Evolutionary conservation across 2,113 vertebrate species (phyloP).

Genomic region (Carassius auratus): DNA sequence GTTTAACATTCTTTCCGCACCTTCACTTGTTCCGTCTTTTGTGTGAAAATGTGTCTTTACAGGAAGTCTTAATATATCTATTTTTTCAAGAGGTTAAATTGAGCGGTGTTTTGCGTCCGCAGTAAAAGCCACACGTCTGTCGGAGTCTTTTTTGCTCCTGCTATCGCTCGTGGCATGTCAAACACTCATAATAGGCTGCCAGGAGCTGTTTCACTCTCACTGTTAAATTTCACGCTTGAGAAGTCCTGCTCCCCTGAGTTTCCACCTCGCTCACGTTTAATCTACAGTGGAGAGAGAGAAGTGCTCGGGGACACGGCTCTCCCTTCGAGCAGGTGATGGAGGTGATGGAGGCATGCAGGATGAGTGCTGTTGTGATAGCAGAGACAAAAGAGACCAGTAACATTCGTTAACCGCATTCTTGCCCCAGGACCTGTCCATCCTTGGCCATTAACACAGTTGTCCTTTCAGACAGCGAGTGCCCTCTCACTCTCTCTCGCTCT

Average conservation of each 20-base stretch:
- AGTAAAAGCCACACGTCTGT: background rate
- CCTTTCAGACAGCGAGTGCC: background rate
- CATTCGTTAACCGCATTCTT: background rate
- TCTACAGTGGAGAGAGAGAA: background rate
- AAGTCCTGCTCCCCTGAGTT: conserved; percentile 42
- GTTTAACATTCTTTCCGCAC: too few relatives aligned
- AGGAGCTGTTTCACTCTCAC: conserved; percentile 63
- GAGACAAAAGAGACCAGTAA: conserved; percentile 26
- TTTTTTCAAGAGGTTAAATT: background rate
- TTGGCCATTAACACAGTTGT: conserved; percentile 1
- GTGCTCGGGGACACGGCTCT: background rate
- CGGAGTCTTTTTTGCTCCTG: background rate
- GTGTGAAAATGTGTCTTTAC: background rate
- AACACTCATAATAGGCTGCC: conserved; percentile 63
- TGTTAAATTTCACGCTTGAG: conserved; percentile 70
- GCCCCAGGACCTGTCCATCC: conserved; percentile 41
- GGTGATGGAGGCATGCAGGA: conserved; percentile 1
- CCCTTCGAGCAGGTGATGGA: conserved; percentile 31
- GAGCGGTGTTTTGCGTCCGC: background rate
- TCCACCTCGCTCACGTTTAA: conserved; percentile 29
- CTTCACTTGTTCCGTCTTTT: background rate
- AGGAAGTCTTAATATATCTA: background rate
- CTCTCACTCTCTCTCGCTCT: background rate
- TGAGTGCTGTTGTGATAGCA: conserved; percentile 8
- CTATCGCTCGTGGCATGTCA: conserved; percentile 56